A percentile compares a stretch with the other conserved stretches of the same genome.
phyloP scores from a whole-genome alignment of 2,888 invertebrate genomes.

The Calliphora vomitoria region DNA sequence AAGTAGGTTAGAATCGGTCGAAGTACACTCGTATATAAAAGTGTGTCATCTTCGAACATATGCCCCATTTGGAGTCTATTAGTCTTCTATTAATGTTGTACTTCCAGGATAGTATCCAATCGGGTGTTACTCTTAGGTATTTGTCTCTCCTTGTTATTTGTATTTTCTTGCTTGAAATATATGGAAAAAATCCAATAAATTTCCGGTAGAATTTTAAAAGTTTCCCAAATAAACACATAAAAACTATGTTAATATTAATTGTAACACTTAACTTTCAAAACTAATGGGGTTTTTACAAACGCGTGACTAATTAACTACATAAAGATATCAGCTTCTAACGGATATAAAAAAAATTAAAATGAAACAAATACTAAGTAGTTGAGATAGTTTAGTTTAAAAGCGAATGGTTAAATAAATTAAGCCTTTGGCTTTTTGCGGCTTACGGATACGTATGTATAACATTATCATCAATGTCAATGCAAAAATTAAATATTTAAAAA shows the following conservation, averaged over 20 bases:
- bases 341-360: constrained; percentile 39
- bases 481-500: constrained; percentile 29
- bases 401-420: not conserved
- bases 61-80: too few species aligned
- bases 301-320: constrained; percentile 17
- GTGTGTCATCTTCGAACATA: too few species aligned
- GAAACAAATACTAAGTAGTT: constrained; percentile 17
- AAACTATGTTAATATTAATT: not conserved
- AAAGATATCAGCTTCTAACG: constrained; percentile 24
- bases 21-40: too few species aligned
- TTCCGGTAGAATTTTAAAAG: not conserved
- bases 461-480: constrained; percentile 65
- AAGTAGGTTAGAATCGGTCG: too few species aligned
- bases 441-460: constrained; percentile 54
- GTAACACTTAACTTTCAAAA: not conserved
- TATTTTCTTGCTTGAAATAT: too few species aligned
- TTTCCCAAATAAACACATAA: constrained; percentile 1
- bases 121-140: too few species aligned
- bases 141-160: too few species aligned
- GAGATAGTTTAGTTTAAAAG: not conserved
- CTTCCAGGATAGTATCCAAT: too few species aligned
- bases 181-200: not conserved
- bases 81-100: too few species aligned
- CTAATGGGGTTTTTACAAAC: not conserved
- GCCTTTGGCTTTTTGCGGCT: constrained; percentile 23